Conservation (phyloP, 2,113 vertebrate genomes). For the Saguinus imperator region DNA sequence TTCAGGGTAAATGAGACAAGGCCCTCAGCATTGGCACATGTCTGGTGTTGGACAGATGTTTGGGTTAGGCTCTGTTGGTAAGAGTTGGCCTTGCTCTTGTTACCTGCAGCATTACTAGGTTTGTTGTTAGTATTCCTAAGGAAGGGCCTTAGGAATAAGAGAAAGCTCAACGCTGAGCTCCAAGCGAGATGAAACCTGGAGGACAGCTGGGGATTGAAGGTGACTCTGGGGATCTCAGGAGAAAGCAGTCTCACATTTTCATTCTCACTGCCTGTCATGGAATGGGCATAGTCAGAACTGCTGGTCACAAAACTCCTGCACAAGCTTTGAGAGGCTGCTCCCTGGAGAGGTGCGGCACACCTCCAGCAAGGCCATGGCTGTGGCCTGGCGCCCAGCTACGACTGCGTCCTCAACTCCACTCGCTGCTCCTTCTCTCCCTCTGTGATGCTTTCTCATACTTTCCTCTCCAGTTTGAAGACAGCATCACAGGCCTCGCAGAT, state of each 20-base stretch:
- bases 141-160: not conserved
- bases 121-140: not conserved
- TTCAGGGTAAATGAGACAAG: not conserved
- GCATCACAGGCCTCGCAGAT: not conserved
- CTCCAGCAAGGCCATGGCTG: not conserved
- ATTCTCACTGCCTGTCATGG: too few relatives aligned
- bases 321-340: not conserved
- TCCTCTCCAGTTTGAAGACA: not conserved
- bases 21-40: too few relatives aligned
- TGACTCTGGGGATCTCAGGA: not conserved
- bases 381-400: too few relatives aligned
- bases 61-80: not conserved
- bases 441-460: not conserved
- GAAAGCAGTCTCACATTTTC: not conserved
- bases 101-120: not conserved
- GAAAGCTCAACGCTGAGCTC: not conserved
- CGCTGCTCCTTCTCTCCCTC: not conserved
- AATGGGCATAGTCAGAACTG: not conserved
- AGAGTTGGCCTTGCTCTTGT: not conserved
- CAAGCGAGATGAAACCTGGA: not conserved
- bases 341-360: not conserved
- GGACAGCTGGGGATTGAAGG: not conserved
- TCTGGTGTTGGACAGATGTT: not conserved
- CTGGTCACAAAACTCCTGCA: too few relatives aligned
- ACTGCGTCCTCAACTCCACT: not conserved